Percentiles rank a stretch among this genome's conserved stretches.
These are phyloP conservation scores for Harmothoe impar DNA, from an alignment of 2,888 invertebrate species.

Conservation along the genomic window DNA sequence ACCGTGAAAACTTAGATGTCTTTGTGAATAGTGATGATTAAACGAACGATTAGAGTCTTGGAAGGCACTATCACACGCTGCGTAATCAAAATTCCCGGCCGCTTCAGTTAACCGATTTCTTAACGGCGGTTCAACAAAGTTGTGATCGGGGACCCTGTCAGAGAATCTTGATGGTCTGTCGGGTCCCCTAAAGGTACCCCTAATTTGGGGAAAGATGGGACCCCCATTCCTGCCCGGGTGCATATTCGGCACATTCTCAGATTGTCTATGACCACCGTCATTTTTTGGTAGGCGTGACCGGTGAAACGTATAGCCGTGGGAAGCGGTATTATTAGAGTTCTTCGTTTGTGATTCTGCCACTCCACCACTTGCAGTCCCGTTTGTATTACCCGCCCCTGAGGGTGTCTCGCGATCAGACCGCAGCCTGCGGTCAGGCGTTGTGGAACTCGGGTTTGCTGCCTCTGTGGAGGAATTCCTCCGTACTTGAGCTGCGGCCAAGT, in stretches of 20 bases:
- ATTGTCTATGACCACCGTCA: neutral
- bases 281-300: neutral
- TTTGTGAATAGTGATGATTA: too few relatives aligned
- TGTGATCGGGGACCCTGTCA: too few relatives aligned
- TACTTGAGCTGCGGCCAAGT: neutral
- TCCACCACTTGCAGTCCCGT: too few relatives aligned
- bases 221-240: neutral
- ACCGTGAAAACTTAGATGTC: too few relatives aligned
- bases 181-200: neutral
- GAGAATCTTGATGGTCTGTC: too few relatives aligned
- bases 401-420: neutral
- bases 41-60: too few relatives aligned
- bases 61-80: too few relatives aligned
- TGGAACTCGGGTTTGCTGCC: neutral
- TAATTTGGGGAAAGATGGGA: neutral
- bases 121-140: too few relatives aligned
- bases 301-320: neutral
- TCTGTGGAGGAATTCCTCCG: conserved; percentile 34
- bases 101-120: too few relatives aligned
- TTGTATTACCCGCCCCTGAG: neutral
- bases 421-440: neutral
- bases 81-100: too few relatives aligned
- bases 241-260: neutral
- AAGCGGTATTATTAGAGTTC: neutral
- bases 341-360: too few relatives aligned